phyloP scores from a whole-genome alignment of 2,888 invertebrate genomes.

The Coremacera marginata region DNA sequence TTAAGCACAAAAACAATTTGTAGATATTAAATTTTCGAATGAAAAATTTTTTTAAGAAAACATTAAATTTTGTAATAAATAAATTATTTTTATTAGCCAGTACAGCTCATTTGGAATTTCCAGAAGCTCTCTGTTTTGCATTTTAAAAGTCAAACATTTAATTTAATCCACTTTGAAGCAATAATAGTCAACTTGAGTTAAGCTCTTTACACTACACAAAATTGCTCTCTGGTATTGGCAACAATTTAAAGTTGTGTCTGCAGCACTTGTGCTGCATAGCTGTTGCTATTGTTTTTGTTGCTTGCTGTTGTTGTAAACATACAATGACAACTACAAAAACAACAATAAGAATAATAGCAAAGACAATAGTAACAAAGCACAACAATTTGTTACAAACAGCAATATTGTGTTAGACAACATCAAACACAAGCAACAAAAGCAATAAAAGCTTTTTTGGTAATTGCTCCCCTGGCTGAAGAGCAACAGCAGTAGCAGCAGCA shows the following conservation, averaged over 20 bases:
- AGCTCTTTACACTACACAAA: not conserved
- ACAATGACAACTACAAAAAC: not conserved
- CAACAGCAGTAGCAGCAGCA: not conserved
- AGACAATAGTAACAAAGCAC: slow-evolving; percentile 2
- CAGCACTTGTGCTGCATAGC: not conserved
- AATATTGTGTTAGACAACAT: slow-evolving; percentile 1
- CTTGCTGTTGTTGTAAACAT: not conserved
- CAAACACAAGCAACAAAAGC: not conserved
- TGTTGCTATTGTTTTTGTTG: not conserved
- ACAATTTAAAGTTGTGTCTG: not conserved
- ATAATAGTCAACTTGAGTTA: not conserved
- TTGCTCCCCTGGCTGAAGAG: not conserved
- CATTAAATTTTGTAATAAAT: no score
- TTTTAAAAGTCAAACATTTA: slow-evolving; percentile 11
- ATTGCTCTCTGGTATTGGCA: slow-evolving; percentile 6
- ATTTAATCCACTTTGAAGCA: slow-evolving; percentile 11
- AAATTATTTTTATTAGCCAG: no score
- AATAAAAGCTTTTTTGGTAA: slow-evolving; percentile 21
- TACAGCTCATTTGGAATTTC: no score
- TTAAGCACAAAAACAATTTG: no score
- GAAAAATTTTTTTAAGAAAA: no score
- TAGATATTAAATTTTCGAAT: no score
- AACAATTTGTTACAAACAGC: not conserved
- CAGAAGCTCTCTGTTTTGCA: not conserved
- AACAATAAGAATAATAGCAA: not conserved